Base-by-base conservation (phyloP, 2,888 invertebrate species). In the Rhyacophila evoluta region DNA sequence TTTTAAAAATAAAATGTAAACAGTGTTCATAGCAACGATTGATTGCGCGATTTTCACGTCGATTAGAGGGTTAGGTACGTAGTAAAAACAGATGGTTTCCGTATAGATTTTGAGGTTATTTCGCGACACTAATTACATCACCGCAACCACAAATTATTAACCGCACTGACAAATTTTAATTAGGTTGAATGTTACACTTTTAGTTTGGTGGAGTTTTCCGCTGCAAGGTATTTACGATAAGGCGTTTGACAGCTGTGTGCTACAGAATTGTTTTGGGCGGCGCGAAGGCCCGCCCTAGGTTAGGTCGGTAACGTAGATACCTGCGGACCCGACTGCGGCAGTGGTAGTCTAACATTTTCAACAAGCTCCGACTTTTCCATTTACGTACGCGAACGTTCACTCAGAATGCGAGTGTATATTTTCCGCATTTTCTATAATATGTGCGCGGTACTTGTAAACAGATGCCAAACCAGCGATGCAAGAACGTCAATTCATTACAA, bases 261-360 rank as follows among this genome's bases (percentile, higher is more conserved):
- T 19, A 19, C 19, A 55, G 55, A 79, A 75, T 75, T 79, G 78
- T 79, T 79, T 79, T 79, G 74, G 74, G 68, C 72, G 71, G 70
- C 28, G 72, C 75, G 72, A 33, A 69, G 75, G 72, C 74, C 79
- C 79, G 79, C 79, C 79, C 79, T 78, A 74, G 74, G 77, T 77
- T 77, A 77, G 39, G 78, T 74, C 74, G 78, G 74, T 74, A 78
- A 74, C 27, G 70, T 10, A 71, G 71, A 27, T 41, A 28, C 69
- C 71, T 55, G 72, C 72, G 19, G 15, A 15, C 2, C 55, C 55
- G 55, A 55, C 55, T 55, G 25, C 55, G 55, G 19, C 55, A 55
- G 55, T 19, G 55, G 10, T 55, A 10, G 55, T 19, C 55, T 19
- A 55, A 55, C 55, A 55, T 55, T 55, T 55, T 25, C 55, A 19